A percentile compares a stretch with the other conserved stretches of the same genome.
Conservation (phyloP, 2,797 vertebrate genomes). For the Oreortyx pictus region DNA sequence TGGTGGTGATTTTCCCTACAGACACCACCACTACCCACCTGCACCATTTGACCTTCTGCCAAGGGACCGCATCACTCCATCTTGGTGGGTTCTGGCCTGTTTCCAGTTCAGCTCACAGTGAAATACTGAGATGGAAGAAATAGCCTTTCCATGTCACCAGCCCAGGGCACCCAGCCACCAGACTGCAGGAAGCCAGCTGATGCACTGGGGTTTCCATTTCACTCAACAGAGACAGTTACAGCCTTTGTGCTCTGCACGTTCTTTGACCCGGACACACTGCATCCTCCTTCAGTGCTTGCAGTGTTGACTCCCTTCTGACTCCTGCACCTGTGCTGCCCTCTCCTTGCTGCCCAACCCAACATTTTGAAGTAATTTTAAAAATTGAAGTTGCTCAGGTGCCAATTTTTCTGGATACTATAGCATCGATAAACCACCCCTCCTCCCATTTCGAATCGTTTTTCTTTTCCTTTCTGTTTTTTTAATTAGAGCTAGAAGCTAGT, state of each 20-base stretch:
- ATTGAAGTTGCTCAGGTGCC: neutral
- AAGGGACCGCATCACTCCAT: neutral
- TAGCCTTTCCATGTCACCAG: neutral
- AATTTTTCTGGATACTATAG: accelerated
- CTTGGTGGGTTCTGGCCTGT: neutral
- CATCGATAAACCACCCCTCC: neutral
- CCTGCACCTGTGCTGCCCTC: neutral
- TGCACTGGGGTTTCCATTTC: neutral
- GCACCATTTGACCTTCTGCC: neutral
- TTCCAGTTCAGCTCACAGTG: neutral
- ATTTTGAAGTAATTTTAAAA: neutral
- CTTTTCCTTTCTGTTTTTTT: no score
- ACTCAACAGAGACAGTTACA: neutral
- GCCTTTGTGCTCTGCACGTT: accelerated
- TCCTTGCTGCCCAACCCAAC: neutral
- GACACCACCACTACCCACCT: neutral
- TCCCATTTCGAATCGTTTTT: neutral
- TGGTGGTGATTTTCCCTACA: neutral
- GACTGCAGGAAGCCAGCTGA: neutral
- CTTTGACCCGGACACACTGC: accelerated
- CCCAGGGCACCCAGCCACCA: neutral
- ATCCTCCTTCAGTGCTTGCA: neutral
- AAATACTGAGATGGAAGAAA: neutral
- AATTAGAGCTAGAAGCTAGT: neutral
- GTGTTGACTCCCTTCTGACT: neutral